phyloP scores from a whole-genome alignment of 2,888 invertebrate genomes.

The Meta bourneti region DNA sequence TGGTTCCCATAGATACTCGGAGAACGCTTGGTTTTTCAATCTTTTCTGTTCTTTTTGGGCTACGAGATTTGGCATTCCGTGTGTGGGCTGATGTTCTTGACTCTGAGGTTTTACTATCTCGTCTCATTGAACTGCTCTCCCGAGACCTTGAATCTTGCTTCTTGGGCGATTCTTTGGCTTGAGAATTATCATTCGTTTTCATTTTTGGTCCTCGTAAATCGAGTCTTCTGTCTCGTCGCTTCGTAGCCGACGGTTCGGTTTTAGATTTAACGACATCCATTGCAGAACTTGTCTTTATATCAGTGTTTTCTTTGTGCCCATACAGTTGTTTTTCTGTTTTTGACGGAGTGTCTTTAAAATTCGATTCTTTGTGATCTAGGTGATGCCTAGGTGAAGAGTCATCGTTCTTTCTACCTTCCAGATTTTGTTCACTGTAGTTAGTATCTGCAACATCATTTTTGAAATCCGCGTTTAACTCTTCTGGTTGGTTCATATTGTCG shows the following conservation, averaged over 20 bases:
- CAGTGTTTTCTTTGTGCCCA: too few relatives aligned
- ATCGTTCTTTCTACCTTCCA: not conserved
- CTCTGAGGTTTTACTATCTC: not conserved
- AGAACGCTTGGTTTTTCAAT: slow-evolving; percentile 9
- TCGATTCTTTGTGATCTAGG: too few relatives aligned
- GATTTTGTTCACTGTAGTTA: not conserved
- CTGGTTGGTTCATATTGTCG: not conserved
- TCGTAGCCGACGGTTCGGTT: not conserved
- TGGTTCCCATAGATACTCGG: slow-evolving; percentile 2
- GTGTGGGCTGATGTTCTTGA: not conserved
- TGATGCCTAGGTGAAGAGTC: not conserved
- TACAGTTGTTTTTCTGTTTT: too few relatives aligned
- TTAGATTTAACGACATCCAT: not conserved
- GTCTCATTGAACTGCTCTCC: not conserved
- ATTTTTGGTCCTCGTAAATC: not conserved
- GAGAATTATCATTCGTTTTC: not conserved
- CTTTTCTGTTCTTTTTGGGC: slow-evolving; percentile 17
- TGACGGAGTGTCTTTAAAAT: too few relatives aligned
- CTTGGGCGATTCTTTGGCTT: not conserved
- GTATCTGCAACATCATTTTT: not conserved
- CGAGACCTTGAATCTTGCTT: not conserved
- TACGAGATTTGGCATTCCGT: not conserved
- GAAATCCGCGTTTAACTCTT: not conserved
- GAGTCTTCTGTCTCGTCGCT: not conserved
- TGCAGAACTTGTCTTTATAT: not conserved